phyloP scores from a whole-genome alignment of 2,888 invertebrate species.

The Mythimna pallens region DNA sequence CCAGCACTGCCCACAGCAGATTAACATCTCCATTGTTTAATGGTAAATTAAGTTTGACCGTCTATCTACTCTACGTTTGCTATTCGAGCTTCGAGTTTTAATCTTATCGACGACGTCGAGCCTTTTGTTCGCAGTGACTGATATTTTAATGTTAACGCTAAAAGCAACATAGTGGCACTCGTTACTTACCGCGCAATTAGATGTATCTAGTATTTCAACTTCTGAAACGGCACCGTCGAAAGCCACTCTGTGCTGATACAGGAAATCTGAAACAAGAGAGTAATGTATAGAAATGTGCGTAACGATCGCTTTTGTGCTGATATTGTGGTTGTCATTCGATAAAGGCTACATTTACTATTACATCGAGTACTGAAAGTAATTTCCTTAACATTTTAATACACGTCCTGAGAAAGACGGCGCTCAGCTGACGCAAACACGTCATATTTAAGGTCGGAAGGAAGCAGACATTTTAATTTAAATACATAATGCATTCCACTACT shows the following conservation, averaged over 20 bases:
- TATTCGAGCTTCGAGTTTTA: constrained; percentile 63
- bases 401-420: constrained; percentile 56
- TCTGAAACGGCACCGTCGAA: constrained; percentile 95
- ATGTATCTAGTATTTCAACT: constrained; percentile 95
- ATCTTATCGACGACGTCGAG: constrained; percentile 63
- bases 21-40: constrained; percentile 89
- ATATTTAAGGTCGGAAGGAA: constrained; percentile 81
- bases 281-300: constrained; percentile 54
- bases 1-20: constrained; percentile 75
- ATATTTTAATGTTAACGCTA: constrained; percentile 63
- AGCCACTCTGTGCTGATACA: constrained; percentile 94
- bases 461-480: constrained; percentile 63
- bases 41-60: constrained; percentile 84
- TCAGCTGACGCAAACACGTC: constrained; percentile 70
- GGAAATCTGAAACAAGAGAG: constrained; percentile 93
- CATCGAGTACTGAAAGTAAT: constrained; percentile 56
- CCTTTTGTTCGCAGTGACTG: constrained; percentile 64
- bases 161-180: constrained; percentile 58
- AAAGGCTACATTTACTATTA: constrained; percentile 56
- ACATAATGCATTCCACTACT: constrained; percentile 57
- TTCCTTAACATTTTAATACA: constrained; percentile 72
- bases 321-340: constrained; percentile 56
- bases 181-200: constrained; percentile 94
- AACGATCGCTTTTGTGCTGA: constrained; percentile 56
- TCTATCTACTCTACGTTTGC: constrained; percentile 82